Base-by-base conservation (phyloP, 2,113 vertebrate species). In the Pantherophis guttatus region DNA sequence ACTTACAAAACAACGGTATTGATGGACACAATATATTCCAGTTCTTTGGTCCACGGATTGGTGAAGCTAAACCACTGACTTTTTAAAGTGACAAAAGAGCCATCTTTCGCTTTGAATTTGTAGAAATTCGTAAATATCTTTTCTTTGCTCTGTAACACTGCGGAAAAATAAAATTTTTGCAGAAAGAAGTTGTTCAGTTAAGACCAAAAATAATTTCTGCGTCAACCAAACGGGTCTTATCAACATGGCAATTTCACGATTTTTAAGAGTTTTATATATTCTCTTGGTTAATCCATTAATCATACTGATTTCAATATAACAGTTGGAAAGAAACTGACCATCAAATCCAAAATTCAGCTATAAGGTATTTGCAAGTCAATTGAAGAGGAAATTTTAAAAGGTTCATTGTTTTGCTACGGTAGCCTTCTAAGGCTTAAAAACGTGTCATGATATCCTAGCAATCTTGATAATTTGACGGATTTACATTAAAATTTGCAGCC, bases 31-130 rank as follows among this genome's bases (percentile, higher is more conserved):
- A 99, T 99, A 96, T 99, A 99, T 96, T 99, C 98, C 95, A 99
- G 97, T 96, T 99, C 98, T 98, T 99, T 99, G 98, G 98, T 99
- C 98, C 98, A 99, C 0, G 98, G 98, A 96, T 99, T 99, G 94
- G 98, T 97, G 98, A 99, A 99, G 98, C 98, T 98, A 98, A 99
- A 99, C 98, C 98, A 99, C 96, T 98, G 98, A 97, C 98, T 99
- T 97, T 98, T 98, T 90, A 99, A 97, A 59, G 98, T 98, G 95
- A 99, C 97, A 58, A 98, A 99, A 90, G 98, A 98, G 53, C 98
- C 98, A 29, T 98, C 97, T 97, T 99, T 99, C 23, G 98, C 98
- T 98, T 98, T 98, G 96, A 99, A 99, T 96, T 99, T 99, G 95
- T 99, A 99, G 97, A 97, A 98, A 96, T 99, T 98, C 92, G 98